Evolutionary conservation across 2,113 vertebrate genomes (phyloP).

Genomic region (Pterocles burchelli): DNA sequence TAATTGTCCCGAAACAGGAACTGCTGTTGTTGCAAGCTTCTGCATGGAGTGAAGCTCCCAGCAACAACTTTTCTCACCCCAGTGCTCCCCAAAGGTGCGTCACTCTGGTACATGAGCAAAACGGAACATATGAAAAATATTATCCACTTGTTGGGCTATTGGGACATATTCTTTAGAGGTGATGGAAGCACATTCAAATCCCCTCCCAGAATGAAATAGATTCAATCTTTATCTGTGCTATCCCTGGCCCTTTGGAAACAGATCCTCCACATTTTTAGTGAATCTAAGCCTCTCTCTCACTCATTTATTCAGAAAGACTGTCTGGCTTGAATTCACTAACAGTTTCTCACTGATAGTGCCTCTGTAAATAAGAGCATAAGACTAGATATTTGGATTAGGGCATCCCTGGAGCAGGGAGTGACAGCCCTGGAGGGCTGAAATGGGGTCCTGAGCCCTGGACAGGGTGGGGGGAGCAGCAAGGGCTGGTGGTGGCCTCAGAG

Average conservation of each 20-base stretch:
- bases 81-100: not conserved
- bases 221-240: not conserved
- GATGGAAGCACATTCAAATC: not conserved
- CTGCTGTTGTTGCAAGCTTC: not conserved
- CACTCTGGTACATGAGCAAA: not conserved
- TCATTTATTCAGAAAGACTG: not conserved
- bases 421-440: fast-evolving
- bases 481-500: not conserved
- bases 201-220: not conserved
- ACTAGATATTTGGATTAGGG: not conserved
- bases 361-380: fast-evolving
- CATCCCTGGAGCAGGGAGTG: not conserved
- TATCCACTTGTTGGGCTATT: not conserved
- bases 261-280: not conserved
- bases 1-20: not conserved
- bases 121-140: not conserved
- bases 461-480: not conserved
- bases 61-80: not conserved
- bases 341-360: not conserved
- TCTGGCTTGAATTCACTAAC: not conserved
- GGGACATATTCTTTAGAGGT: not conserved
- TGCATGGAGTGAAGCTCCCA: not conserved
- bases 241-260: not conserved
- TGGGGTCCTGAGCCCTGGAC: too few relatives aligned
- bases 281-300: not conserved